Percentiles rank a stretch among this genome's conserved stretches.
Evolutionary conservation across 1,140 invertebrate genomes (phyloP).

Genomic region (Meloidogyne hapla): DNA sequence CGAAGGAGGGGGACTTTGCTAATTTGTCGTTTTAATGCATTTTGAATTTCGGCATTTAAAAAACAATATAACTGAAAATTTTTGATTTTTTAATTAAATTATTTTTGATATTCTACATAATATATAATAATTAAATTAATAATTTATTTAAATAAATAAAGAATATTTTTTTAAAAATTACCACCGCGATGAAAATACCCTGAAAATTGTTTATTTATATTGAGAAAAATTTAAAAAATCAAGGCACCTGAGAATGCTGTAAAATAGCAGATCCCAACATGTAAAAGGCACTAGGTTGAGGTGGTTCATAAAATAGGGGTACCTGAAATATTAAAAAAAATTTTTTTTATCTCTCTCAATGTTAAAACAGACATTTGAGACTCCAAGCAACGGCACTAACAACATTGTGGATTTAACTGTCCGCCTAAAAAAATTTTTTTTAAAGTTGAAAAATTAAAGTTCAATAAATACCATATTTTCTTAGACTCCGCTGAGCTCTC

Average conservation of each 20-base stretch:
- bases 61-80: conserved; percentile 65
- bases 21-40: conserved; percentile 55
- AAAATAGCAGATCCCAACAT: conserved; percentile 67
- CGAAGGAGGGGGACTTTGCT: conserved; percentile 57
- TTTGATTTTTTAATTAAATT: background rate
- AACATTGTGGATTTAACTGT: conserved; percentile 68
- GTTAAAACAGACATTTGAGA: conserved; percentile 63
- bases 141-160: background rate
- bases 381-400: conserved; percentile 67
- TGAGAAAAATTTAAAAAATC: background rate
- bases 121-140: background rate
- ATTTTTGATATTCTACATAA: background rate
- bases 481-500: conserved; percentile 61
- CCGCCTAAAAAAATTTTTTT: conserved; percentile 60
- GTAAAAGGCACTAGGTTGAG: conserved; percentile 63
- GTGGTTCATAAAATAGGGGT: conserved; percentile 66
- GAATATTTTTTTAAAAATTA: conserved; percentile 47
- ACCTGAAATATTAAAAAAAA: conserved; percentile 36
- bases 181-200: conserved; percentile 67
- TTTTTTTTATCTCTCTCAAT: background rate
- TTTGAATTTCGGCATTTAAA: conserved; percentile 67
- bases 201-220: too few species aligned
- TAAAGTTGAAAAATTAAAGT: conserved; percentile 4
- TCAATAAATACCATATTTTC: conserved; percentile 62
- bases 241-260: conserved; percentile 66